Conservation (phyloP, 1,140 invertebrate genomes). For the Megalopta genalis region DNA sequence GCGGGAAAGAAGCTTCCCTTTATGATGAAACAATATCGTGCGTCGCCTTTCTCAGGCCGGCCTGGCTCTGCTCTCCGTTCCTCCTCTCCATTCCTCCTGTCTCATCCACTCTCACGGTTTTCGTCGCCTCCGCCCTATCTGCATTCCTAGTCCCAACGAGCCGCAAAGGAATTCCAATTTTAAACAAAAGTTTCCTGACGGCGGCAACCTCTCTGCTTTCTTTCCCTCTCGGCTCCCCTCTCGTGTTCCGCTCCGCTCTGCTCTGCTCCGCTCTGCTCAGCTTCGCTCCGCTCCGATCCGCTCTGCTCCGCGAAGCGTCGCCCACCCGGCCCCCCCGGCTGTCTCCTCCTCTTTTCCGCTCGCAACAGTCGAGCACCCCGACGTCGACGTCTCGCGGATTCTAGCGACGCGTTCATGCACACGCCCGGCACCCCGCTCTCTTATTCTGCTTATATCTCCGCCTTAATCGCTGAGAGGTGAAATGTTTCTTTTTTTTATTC, state of each 20-base stretch:
- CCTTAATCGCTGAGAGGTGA: constrained; percentile 16
- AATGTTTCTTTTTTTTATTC: not conserved
- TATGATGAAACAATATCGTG: constrained; percentile 70
- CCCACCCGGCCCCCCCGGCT: not conserved
- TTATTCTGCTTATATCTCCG: constrained; percentile 42
- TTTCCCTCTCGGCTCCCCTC: constrained; percentile 18
- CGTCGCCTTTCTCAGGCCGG: constrained; percentile 54
- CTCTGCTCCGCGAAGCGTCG: no score
- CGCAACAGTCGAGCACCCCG: not conserved
- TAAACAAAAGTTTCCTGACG: constrained; percentile 76
- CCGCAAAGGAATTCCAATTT: constrained; percentile 77
- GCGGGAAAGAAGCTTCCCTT: constrained; percentile 51
- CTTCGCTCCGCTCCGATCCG: no score
- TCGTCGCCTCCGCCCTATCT: constrained; percentile 71
- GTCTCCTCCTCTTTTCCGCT: not conserved
- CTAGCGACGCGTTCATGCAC: constrained; percentile 64
- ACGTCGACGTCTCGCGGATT: constrained; percentile 57
- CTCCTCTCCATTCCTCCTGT: constrained; percentile 16
- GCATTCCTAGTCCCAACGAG: constrained; percentile 75
- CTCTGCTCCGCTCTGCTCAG: no score
- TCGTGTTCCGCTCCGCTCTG: not conserved
- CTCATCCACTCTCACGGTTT: constrained; percentile 54
- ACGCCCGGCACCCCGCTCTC: constrained; percentile 27
- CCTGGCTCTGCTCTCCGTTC: constrained; percentile 17
- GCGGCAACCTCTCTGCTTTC: constrained; percentile 64